Percentiles rank a stretch among this genome's conserved stretches.
These are phyloP conservation scores for Pilophorus perplexus DNA, from an alignment of 2,888 invertebrate species.

Conservation along the genomic window DNA sequence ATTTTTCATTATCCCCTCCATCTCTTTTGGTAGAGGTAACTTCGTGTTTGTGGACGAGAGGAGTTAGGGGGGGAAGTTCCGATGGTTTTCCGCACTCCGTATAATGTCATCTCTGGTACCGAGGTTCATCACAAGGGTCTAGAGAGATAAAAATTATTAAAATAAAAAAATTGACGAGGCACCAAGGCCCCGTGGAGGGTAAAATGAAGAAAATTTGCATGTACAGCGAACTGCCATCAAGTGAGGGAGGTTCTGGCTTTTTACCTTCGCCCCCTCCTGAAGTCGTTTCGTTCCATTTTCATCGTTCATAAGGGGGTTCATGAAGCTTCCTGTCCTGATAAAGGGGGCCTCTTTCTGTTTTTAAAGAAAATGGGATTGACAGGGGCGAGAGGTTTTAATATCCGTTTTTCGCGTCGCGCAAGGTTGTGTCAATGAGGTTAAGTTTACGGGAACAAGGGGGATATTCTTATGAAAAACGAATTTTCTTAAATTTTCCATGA, in stretches of 20 bases:
- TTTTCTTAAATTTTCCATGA: no score
- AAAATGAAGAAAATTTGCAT: conserved; percentile 30
- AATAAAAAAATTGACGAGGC: background rate
- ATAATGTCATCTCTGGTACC: conserved; percentile 29
- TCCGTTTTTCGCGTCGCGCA: conserved; percentile 15
- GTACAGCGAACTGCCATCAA: conserved; percentile 38
- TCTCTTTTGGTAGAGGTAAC: conserved; percentile 15
- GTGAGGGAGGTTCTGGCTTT: background rate
- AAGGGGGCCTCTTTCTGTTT: background rate
- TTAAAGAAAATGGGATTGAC: conserved; percentile 14
- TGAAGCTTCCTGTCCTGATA: background rate
- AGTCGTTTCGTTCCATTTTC: conserved; percentile 22
- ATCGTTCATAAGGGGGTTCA: conserved; percentile 4
- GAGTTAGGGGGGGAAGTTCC: conserved; percentile 13
- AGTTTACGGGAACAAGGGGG: background rate
- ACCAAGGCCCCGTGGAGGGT: background rate
- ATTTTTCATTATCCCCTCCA: conserved; percentile 30
- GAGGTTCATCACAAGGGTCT: conserved; percentile 9
- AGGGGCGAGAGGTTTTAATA: conserved; percentile 32
- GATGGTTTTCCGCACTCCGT: conserved; percentile 23
- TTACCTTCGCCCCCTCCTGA: background rate
- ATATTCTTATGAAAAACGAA: background rate
- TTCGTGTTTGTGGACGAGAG: no score
- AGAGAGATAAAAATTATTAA: conserved; percentile 30
- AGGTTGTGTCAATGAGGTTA: conserved; percentile 34